Conservation (phyloP, 1,140 invertebrate species). For the Tribolium castaneum region DNA sequence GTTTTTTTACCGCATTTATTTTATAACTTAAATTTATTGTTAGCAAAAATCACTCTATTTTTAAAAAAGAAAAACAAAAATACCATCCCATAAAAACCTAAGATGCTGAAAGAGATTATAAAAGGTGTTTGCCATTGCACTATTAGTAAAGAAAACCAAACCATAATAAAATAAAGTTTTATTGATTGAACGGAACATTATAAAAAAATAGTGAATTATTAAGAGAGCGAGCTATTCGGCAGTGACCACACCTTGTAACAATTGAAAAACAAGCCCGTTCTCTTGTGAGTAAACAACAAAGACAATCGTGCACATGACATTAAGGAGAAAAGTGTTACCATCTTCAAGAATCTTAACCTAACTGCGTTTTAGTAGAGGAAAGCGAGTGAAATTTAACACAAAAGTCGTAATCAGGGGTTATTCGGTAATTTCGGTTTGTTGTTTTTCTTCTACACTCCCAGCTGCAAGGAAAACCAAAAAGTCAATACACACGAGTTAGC, state of each 20-base stretch:
- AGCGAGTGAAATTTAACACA: neutral
- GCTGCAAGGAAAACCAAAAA: constrained; percentile 59
- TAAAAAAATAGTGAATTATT: neutral
- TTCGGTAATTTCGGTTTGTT: constrained; percentile 60
- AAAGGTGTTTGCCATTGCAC: neutral
- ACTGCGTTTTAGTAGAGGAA: neutral
- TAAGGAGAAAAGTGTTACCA: neutral
- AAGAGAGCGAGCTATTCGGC: constrained; percentile 14
- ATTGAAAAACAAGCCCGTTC: constrained; percentile 6
- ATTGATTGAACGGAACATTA: constrained; percentile 45
- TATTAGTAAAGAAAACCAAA: constrained; percentile 46
- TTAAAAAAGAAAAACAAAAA: constrained; percentile 36
- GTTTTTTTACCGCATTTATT: constrained; percentile 31
- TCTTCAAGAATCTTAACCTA: neutral
- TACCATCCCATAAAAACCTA: constrained; percentile 3
- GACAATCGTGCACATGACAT: neutral
- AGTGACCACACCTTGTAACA: neutral
- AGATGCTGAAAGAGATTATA: neutral
- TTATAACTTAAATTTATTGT: constrained; percentile 42
- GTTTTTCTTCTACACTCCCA: constrained; percentile 55
- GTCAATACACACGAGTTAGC: constrained; percentile 53
- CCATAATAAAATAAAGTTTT: constrained; percentile 48
- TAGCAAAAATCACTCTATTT: constrained; percentile 44
- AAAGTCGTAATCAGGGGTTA: constrained; percentile 48
- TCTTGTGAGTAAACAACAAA: neutral